Conservation (phyloP, 1,140 invertebrate genomes). For the Brachionus rotundiformis region DNA sequence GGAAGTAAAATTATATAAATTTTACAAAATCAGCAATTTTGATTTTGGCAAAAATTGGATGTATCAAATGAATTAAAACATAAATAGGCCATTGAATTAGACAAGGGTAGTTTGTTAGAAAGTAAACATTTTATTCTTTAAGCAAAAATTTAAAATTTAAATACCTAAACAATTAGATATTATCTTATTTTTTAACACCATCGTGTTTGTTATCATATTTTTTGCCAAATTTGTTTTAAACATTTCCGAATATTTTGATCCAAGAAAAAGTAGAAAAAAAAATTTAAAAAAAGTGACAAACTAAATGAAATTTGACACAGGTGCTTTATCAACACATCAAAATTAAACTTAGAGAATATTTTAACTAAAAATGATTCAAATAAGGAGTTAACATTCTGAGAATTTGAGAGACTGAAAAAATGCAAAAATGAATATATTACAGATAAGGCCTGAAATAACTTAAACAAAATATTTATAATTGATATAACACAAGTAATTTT, state of each 20-base stretch:
- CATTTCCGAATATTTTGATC: neutral
- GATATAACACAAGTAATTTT: neutral
- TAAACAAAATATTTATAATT: neutral
- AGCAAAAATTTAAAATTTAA: neutral
- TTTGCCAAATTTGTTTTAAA: neutral
- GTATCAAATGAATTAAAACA: too few relatives aligned
- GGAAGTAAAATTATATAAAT: too few relatives aligned
- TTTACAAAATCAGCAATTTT: too few relatives aligned
- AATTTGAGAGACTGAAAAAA: neutral
- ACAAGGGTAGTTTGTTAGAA: too few relatives aligned
- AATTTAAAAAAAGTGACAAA: neutral
- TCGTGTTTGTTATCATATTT: neutral
- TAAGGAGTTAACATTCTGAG: neutral
- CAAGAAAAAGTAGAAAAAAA: neutral
- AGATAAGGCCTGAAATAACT: neutral
- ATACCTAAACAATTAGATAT: too few relatives aligned
- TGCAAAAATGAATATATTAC: constrained; percentile 12
- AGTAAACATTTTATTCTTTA: too few relatives aligned
- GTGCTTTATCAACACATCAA: neutral
- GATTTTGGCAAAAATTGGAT: too few relatives aligned
- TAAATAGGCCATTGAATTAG: too few relatives aligned
- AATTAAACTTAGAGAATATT: neutral
- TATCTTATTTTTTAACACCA: too few relatives aligned
- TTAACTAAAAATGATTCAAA: neutral
- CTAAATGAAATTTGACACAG: neutral